These are phyloP conservation scores for Aegithalos caudatus DNA, from an alignment of 2,113 vertebrate species.

Conservation along the genomic window DNA sequence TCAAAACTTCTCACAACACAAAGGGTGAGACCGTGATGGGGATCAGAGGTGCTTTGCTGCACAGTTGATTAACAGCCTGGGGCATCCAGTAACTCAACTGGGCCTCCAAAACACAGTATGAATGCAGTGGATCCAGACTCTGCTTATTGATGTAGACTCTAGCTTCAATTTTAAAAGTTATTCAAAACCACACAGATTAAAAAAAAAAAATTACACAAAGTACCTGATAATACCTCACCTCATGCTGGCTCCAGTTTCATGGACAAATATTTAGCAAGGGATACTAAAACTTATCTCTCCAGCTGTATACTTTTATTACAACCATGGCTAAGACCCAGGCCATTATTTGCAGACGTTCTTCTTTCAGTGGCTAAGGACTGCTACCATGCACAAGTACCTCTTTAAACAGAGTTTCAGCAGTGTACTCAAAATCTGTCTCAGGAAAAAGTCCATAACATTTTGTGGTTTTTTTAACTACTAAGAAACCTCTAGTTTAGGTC, in stretches of 20 bases:
- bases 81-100: not conserved
- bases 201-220: not conserved
- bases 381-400: not conserved
- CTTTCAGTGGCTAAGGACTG: not conserved
- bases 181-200: not conserved
- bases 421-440: not conserved
- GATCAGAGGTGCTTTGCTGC: not conserved
- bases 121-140: not conserved
- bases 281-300: not conserved
- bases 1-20: not conserved
- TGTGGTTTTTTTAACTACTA: not conserved
- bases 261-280: not conserved
- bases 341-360: not conserved
- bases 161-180: not conserved
- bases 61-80: not conserved
- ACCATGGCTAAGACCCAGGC: not conserved
- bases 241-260: not conserved
- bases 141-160: not conserved
- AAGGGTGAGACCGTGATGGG: accelerated
- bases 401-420: not conserved
- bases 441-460: not conserved
- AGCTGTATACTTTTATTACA: not conserved
- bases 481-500: not conserved
- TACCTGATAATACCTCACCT: not conserved
- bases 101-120: not conserved